Percentiles rank a stretch among this genome's conserved stretches.
Conservation (phyloP, 2,797 vertebrate species). For the Denticeps clupeoides region DNA sequence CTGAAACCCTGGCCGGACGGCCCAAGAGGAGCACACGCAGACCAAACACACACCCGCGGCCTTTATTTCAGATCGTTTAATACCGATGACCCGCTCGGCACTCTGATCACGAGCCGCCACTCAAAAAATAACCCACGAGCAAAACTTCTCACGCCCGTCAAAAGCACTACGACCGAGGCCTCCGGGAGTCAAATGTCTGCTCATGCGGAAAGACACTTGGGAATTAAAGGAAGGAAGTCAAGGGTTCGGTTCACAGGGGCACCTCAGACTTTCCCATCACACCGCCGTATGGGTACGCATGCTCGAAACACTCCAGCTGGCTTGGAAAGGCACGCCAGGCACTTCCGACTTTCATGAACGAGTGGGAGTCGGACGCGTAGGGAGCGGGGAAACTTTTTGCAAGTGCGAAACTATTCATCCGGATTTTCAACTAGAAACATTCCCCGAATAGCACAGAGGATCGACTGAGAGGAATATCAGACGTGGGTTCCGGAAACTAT, state of each 20-base stretch:
- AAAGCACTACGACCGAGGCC: constrained; percentile 8
- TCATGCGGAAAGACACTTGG: background rate
- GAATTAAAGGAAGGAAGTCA: background rate
- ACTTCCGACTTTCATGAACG: constrained; percentile 19
- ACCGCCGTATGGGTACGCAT: constrained; percentile 20
- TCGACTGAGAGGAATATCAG: constrained; percentile 21
- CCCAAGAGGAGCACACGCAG: too few species aligned
- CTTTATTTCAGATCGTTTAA: constrained; percentile 8
- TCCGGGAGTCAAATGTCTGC: constrained; percentile 5
- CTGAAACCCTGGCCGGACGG: too few species aligned
- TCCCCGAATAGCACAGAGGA: constrained; percentile 17
- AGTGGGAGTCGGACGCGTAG: constrained; percentile 23
- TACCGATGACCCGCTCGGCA: constrained; percentile 9
- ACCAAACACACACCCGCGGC: too few species aligned
- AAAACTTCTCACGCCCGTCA: constrained; percentile 19
- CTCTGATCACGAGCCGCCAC: constrained; percentile 15
- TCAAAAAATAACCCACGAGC: constrained; percentile 30
- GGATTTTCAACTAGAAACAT: constrained; percentile 30
- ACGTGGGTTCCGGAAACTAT: constrained; percentile 33
- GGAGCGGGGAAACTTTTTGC: constrained; percentile 9
- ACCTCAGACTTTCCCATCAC: background rate
- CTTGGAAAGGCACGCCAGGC: constrained; percentile 24
- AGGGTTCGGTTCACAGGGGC: background rate
- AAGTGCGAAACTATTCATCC: constrained; percentile 36
- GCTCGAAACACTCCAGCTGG: constrained; percentile 40